Percentiles rank a stretch among this genome's conserved stretches.
Conservation (phyloP, 1,140 invertebrate genomes). For the Drosophila biarmipes region DNA sequence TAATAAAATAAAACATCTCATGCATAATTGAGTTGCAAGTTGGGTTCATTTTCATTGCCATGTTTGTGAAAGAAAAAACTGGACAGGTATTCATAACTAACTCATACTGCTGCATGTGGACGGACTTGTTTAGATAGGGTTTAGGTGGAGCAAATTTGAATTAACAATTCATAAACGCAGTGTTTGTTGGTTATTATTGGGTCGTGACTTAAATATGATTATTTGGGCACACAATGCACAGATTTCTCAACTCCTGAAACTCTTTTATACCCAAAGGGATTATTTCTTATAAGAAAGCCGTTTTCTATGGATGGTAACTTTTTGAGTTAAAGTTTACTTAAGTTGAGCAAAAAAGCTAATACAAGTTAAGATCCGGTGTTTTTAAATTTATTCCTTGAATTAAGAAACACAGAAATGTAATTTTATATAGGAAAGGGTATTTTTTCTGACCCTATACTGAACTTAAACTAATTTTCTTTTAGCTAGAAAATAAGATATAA, state of each 20-base stretch:
- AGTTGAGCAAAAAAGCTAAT: neutral
- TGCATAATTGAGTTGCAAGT: constrained; percentile 71
- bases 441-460: too few relatives aligned
- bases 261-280: neutral
- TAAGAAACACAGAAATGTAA: too few relatives aligned
- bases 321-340: neutral
- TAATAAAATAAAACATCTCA: constrained; percentile 63
- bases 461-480: neutral
- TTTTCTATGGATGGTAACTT: neutral
- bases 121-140: constrained; percentile 10
- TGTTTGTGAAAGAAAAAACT: constrained; percentile 37
- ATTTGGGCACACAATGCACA: neutral
- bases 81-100: constrained; percentile 22
- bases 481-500: constrained; percentile 31
- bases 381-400: too few relatives aligned
- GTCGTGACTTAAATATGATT: neutral
- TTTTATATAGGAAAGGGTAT: too few relatives aligned
- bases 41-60: constrained; percentile 54
- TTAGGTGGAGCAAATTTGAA: constrained; percentile 20
- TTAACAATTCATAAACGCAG: constrained; percentile 17
- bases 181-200: neutral
- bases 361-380: too few relatives aligned
- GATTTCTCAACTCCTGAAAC: neutral
- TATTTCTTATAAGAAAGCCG: neutral
- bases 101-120: neutral